phyloP scores from a whole-genome alignment of 1,140 invertebrate species.

The Sminthurinus signatus region DNA sequence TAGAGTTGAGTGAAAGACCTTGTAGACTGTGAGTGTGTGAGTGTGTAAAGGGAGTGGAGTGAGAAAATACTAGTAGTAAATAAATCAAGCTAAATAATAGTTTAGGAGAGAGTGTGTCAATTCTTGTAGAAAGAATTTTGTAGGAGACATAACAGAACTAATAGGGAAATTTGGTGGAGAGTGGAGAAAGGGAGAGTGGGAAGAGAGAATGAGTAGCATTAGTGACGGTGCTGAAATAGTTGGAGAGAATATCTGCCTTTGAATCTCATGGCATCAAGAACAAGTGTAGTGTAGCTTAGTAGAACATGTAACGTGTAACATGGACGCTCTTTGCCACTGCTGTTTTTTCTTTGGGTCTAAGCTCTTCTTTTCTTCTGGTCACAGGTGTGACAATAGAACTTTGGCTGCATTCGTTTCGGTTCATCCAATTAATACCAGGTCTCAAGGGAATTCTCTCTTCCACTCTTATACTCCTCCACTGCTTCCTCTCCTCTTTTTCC shows the following conservation, averaged over 20 bases:
- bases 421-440: constrained; percentile 42
- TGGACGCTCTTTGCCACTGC: too few species aligned
- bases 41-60: too few species aligned
- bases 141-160: too few species aligned
- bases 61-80: too few species aligned
- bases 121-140: too few species aligned
- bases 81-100: too few species aligned
- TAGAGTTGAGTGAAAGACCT: too few species aligned
- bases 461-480: constrained; percentile 30
- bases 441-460: constrained; percentile 38
- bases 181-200: not conserved
- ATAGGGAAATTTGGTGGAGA: not conserved
- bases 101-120: too few species aligned
- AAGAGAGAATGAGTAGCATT: constrained; percentile 10
- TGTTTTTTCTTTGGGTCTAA: constrained; percentile 1
- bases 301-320: too few species aligned
- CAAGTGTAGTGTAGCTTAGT: not conserved
- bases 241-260: constrained; percentile 16
- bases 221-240: constrained; percentile 18
- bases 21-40: too few species aligned
- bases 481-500: constrained; percentile 2
- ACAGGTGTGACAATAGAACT: constrained; percentile 41
- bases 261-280: not conserved
- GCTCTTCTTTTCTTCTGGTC: constrained; percentile 23
- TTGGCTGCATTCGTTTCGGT: constrained; percentile 37